phyloP scores from a whole-genome alignment of 1,140 invertebrate species.

The Hypothenemus hampei region DNA sequence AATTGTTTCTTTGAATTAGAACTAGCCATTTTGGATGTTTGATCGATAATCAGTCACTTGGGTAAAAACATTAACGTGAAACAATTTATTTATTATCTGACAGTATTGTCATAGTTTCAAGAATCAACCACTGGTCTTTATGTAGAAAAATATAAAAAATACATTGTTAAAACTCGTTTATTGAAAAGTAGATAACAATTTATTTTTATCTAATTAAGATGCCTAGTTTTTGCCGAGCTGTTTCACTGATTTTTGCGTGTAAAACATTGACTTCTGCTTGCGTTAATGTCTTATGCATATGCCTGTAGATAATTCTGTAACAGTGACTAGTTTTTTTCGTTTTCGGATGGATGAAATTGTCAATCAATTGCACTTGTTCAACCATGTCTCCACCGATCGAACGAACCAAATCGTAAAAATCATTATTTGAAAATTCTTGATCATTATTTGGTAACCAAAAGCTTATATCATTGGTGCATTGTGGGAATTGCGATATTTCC shows the following conservation, averaged over 20 bases:
- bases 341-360: conserved; percentile 86
- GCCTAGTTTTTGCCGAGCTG: conserved; percentile 37
- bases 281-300: conserved; percentile 84
- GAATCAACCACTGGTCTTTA: too few species aligned
- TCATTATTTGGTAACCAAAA: conserved; percentile 84
- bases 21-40: background rate
- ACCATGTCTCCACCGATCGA: conserved; percentile 82
- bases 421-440: conserved; percentile 71
- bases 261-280: conserved; percentile 84
- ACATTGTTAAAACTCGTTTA: conserved; percentile 5
- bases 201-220: background rate
- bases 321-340: conserved; percentile 78
- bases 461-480: conserved; percentile 89
- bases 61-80: too few species aligned
- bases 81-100: too few species aligned
- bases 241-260: conserved; percentile 72
- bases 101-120: too few species aligned
- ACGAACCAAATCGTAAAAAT: conserved; percentile 94
- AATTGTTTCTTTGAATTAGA: conserved; percentile 29
- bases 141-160: background rate
- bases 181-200: background rate
- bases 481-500: conserved; percentile 83
- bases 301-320: conserved; percentile 90
- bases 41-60: too few species aligned
- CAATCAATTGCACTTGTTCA: conserved; percentile 86